phyloP scores from a whole-genome alignment of 1,140 invertebrate species.

The Popillia japonica region DNA sequence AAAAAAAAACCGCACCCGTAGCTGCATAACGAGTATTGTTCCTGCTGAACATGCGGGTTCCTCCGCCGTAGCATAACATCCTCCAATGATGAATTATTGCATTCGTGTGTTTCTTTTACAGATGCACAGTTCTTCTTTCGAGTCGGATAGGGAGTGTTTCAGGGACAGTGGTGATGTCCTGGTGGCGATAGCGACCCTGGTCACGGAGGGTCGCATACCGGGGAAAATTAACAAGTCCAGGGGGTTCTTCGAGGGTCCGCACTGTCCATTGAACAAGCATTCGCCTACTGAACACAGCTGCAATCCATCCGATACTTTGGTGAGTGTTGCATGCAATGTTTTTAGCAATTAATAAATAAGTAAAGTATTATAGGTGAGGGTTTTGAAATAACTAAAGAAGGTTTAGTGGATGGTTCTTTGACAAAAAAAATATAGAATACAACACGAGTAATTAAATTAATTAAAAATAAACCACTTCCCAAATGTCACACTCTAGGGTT shows the following conservation, averaged over 20 bases:
- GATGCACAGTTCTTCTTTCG: conserved; percentile 58
- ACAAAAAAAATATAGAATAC: too few species aligned
- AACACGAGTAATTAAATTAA: too few species aligned
- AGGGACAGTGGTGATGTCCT: conserved; percentile 64
- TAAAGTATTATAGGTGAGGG: too few species aligned
- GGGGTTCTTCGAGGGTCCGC: conserved; percentile 78
- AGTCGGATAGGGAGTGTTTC: conserved; percentile 45
- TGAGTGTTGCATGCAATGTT: too few species aligned
- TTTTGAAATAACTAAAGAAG: too few species aligned
- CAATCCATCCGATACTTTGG: conserved; percentile 65
- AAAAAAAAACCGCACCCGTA: background rate
- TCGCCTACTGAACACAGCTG: conserved; percentile 63
- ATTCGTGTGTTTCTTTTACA: conserved; percentile 45
- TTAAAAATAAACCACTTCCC: too few species aligned
- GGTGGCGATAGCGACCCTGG: conserved; percentile 72
- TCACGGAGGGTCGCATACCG: conserved; percentile 74
- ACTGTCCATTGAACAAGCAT: conserved; percentile 65
- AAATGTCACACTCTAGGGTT: too few species aligned
- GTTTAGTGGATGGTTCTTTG: too few species aligned
- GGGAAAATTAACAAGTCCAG: conserved; percentile 63
- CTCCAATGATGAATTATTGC: background rate
- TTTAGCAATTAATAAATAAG: too few species aligned
- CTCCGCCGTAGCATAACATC: too few species aligned
- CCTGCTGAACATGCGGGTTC: too few species aligned
- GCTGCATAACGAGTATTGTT: background rate